Base-by-base conservation (phyloP, 2,888 invertebrate species). In the Cantharis rufa region DNA sequence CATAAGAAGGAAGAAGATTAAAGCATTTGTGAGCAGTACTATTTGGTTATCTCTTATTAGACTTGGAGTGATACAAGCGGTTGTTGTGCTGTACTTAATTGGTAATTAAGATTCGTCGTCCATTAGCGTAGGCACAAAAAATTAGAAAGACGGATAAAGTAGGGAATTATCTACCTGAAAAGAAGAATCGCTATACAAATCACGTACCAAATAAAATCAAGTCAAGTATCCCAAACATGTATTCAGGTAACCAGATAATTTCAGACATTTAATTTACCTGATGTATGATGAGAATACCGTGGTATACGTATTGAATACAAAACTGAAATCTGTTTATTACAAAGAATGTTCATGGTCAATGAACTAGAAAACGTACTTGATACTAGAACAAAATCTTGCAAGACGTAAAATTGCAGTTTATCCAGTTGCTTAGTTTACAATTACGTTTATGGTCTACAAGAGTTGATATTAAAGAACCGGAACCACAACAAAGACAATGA, bases 381-480 rank as follows among this genome's bases (percentile, higher is more conserved):
- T 68, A 72, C 72, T 71, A 72, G 70, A 76, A 79, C 72, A 77
- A 75, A 76, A 77, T 78, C 70, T 70, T 28, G 70, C 74, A 78
- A 77, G 74, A 74, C 69, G 74, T 73, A 79, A 79, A 66, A 77
- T 77, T 76, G 79, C 71, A 78, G 78, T 80, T 77, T 81, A 80
- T 80, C 80, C 78, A 77, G 76, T 78, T 79, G 78, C 78, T 80
- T 80, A 77, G 80, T 77, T 79, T 80, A 78, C 76, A 78, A 80
- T 78, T 80, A 79, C 81, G 75, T 76, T 80, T 79, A 79, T 78
- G 81, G 78, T 81, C 79, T 80, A 79, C 74, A 66, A 77, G 74
- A 74, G 72, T 75, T 68, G 71, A 77, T 74, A 72, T 77, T 75
- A 77, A 74, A 77, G 77, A 74, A 77, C 72, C 77, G 77, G 74